Base-by-base conservation (phyloP, 2,888 invertebrate species). In the Endotricha flammealis region DNA sequence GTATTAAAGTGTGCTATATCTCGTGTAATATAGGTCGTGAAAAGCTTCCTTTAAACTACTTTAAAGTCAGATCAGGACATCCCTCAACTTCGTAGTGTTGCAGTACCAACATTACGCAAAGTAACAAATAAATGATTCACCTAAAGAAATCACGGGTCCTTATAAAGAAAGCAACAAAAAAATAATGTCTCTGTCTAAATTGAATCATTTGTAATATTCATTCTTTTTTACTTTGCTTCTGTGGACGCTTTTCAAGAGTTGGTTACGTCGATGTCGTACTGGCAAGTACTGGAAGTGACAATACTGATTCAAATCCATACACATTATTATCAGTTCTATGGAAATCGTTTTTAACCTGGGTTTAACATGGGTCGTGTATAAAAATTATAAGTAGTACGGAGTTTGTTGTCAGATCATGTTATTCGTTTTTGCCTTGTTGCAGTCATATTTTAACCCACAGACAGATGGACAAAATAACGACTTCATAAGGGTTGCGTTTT, bases 181-280 rank as follows among this genome's bases (percentile, higher is more conserved):
- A 77, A 74, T 73, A 73, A 77, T 71, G 77, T 72, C 69, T 56
- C 63, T n/a, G n/a, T 61, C 65, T 63, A 73, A 78, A 80, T 81
- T 78, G 77, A 77, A 81, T 73, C 75, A 77, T 80, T 81, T 80
- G 75, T 80, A 76, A 77, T 76, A 76, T 74, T 76, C 77, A 71
- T 79, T 75, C 69, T 64, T 74, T 69, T 70, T 70, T 72, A 67
- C 64, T 71, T 46, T 62, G 59, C 67, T 64, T 62, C 68, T 68
- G 66, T 57, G 63, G 64, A 65, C 55, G 65, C 43, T 63, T 70
- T 67, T 60, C 50, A 60, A 51, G 57, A 57, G 47, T 48, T 47
- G 34, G 38, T 31, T 17, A 27, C 53, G 24, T 9, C n/a, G 56
- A 57, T 53, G 22, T 42, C 16, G 4, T 24, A 16, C 4, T 6